phyloP scores from a whole-genome alignment of 2,797 vertebrate genomes.

The Ficedula albicollis region DNA sequence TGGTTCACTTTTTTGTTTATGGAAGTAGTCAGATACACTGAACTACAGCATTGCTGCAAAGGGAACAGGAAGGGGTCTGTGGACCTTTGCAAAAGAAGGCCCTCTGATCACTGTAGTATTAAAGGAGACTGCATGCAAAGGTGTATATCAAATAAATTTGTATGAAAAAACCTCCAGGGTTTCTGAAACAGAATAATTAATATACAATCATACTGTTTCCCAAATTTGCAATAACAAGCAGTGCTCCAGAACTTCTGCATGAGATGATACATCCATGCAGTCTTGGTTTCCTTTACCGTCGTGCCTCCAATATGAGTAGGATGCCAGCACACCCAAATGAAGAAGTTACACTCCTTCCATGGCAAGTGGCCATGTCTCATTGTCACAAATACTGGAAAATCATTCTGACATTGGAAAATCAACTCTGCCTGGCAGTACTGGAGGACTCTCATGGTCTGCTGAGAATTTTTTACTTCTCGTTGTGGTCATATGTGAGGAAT shows the following conservation, averaged over 20 bases:
- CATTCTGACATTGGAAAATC: neutral
- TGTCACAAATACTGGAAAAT: neutral
- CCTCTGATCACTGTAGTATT: neutral
- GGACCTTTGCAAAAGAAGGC: neutral
- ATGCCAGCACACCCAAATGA: accelerated
- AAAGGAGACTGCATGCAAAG: neutral
- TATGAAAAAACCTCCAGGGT: neutral
- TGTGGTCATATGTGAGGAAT: neutral
- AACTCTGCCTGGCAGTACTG: neutral
- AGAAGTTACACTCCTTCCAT: accelerated
- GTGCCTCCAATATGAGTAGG: accelerated
- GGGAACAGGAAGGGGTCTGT: neutral
- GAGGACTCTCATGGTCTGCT: neutral
- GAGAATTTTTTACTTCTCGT: neutral
- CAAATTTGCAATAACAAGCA: neutral
- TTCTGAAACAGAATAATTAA: neutral
- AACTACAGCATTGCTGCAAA: neutral
- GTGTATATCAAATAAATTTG: neutral
- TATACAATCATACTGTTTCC: neutral
- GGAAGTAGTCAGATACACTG: neutral
- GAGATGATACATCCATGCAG: neutral
- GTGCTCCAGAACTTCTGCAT: neutral
- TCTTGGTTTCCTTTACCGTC: neutral
- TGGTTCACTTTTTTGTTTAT: neutral
- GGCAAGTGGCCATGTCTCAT: neutral